Evolutionary conservation across 2,888 invertebrate species (phyloP), one percentile per base, ranked within the genome.

Genomic region (Rhogogaster chlorosoma): DNA sequence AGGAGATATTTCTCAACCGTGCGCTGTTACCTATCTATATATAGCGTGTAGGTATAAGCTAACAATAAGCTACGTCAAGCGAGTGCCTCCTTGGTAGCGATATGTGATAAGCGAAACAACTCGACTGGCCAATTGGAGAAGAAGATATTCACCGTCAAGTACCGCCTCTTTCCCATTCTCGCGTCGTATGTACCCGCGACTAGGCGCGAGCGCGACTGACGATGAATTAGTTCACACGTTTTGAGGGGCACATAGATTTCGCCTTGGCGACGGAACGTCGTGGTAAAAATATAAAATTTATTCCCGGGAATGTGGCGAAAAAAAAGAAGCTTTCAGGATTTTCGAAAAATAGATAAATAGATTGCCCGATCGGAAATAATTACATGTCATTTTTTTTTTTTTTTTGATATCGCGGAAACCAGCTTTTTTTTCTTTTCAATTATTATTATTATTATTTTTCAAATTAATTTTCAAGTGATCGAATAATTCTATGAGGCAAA

Each of bases 81-180:
- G 18, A 77, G 29, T 73, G 42, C 49, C 77, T 77, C 49, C 77
- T 77, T 53, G 77, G 77, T n/a, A 53, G 77, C 15, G 80, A 49
- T 26, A 80, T 88, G 90, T 89, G 92, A 93, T 93, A 93, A 93
- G 91, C 91, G 89, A 90, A 91, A 92, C 91, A 91, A 91, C 88
- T 89, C 87, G 86, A 87, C 87, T 89, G 88, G 87, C 92, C 93
- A 93, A 93, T 93, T 92, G 93, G 91, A 90, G 88, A 86, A 87
- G 86, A 86, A 57, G 88, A 86, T 88, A 88, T 90, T 91, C 86
- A 88, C 86, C 87, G 88, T 84, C 85, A 84, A 88, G 87, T 88
- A 91, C 89, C 92, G 92, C 91, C 92, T 80, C 38, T 61, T n/a
- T 9, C 42, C 26, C 80, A 26, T 61, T 53, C 80, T 22, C n/a